Evolutionary conservation across 2,113 vertebrate genomes (phyloP).

Genomic region (Naja naja): DNA sequence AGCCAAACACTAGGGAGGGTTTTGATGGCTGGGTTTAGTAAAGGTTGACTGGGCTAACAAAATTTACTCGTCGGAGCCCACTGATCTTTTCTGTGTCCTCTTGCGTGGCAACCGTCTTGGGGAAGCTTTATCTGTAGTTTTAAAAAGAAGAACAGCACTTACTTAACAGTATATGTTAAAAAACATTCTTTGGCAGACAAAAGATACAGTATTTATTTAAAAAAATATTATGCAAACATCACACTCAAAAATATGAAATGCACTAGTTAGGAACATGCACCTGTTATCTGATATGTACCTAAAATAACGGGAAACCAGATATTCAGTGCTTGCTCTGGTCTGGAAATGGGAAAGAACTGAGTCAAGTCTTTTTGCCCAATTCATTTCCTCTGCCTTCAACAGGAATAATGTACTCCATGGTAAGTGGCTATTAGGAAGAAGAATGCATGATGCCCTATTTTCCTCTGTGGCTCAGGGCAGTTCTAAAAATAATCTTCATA

Average conservation of each 20-base stretch:
- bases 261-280: not conserved
- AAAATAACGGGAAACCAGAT: not conserved
- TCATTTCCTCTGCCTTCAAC: not conserved
- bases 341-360: not conserved
- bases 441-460: not conserved
- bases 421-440: not conserved
- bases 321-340: rapidly evolving
- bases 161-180: not conserved
- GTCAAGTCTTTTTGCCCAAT: not conserved
- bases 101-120: conserved; percentile 91
- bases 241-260: not conserved
- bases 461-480: not conserved
- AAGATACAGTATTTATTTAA: rapidly evolving
- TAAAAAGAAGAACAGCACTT: conserved; percentile 13
- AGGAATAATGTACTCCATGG: not conserved
- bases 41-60: conserved; percentile 67
- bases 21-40: conserved; percentile 65
- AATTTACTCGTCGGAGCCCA: conserved; percentile 95
- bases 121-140: conserved; percentile 89
- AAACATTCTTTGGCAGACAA: not conserved
- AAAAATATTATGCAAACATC: not conserved
- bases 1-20: conserved; percentile 58
- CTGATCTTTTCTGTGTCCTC: conserved; percentile 92
- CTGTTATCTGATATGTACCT: not conserved
- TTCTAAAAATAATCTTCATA: not conserved